phyloP scores from a whole-genome alignment of 2,113 vertebrate species.

The Pangasianodon gigas region DNA sequence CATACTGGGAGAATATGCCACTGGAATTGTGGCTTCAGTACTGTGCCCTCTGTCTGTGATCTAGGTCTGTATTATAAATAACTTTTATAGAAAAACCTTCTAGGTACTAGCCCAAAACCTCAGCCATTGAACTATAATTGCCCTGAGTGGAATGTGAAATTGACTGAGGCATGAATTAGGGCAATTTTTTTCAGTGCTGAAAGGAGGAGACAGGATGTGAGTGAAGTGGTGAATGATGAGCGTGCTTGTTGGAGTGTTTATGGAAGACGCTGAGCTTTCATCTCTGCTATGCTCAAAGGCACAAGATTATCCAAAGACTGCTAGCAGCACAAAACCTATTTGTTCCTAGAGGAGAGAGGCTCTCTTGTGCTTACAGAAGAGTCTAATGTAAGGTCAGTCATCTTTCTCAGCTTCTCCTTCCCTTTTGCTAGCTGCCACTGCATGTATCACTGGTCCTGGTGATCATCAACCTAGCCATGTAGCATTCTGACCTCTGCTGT shows the following conservation, averaged over 20 bases:
- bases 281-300: constrained; percentile 26
- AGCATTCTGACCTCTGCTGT: background rate
- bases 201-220: constrained; percentile 17
- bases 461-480: background rate
- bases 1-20: background rate
- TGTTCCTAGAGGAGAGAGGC: constrained; percentile 14
- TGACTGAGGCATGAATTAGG: constrained; percentile 2
- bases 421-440: background rate
- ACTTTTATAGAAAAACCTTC: background rate
- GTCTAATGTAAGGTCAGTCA: background rate
- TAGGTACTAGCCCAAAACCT: background rate
- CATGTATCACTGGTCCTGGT: background rate
- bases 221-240: constrained; percentile 22
- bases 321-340: constrained; percentile 29
- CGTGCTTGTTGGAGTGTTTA: constrained; percentile 16
- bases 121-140: background rate
- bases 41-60: background rate
- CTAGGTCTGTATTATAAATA: background rate
- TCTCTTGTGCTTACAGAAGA: background rate
- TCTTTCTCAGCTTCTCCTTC: background rate
- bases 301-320: constrained; percentile 29
- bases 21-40: background rate
- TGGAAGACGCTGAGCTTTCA: constrained; percentile 25
- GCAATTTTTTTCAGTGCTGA: background rate
- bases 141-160: background rate